Evolutionary conservation across 1,140 invertebrate species (phyloP).

Genomic region (Trichonephila clavata): DNA sequence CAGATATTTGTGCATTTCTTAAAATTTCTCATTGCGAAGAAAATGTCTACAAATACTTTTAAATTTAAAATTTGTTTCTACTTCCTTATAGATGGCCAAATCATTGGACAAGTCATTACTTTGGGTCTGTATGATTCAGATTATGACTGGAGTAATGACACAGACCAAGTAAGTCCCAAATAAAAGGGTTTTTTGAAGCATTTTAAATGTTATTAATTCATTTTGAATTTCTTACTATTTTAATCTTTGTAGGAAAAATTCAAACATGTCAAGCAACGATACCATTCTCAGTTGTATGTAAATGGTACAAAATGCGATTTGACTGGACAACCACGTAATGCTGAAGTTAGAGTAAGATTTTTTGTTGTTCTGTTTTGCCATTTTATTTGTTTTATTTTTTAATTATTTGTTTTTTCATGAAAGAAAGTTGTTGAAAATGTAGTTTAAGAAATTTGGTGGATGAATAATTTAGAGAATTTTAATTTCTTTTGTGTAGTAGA

Average conservation of each 20-base stretch:
- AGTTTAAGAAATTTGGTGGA: no score
- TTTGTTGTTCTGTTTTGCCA: not conserved
- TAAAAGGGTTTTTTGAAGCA: not conserved
- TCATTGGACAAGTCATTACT: conserved; percentile 81
- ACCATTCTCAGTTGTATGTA: conserved; percentile 82
- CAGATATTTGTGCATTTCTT: not conserved
- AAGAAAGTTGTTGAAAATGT: no score
- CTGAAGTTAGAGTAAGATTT: conserved; percentile 82
- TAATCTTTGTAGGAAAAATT: conserved; percentile 66
- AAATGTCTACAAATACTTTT: not conserved
- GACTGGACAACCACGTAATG: conserved; percentile 80
- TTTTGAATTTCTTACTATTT: no score
- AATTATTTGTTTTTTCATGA: no score
- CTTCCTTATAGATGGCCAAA: conserved; percentile 81
- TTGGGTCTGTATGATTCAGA: conserved; percentile 82
- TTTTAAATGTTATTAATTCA: no score
- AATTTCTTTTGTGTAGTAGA: no score
- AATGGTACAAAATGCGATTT: conserved; percentile 83
- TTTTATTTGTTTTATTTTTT: no score
- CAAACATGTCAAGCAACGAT: conserved; percentile 78
- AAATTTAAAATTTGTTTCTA: conserved; percentile 8
- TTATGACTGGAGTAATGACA: conserved; percentile 82
- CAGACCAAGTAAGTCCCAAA: conserved; percentile 68
- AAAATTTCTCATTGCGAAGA: not conserved
- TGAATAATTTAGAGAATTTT: no score